Percentiles rank a stretch among this genome's conserved stretches.
These are phyloP conservation scores for Ecdyonurus torrentis DNA, from an alignment of 2,888 invertebrate genomes.

Conservation along the genomic window DNA sequence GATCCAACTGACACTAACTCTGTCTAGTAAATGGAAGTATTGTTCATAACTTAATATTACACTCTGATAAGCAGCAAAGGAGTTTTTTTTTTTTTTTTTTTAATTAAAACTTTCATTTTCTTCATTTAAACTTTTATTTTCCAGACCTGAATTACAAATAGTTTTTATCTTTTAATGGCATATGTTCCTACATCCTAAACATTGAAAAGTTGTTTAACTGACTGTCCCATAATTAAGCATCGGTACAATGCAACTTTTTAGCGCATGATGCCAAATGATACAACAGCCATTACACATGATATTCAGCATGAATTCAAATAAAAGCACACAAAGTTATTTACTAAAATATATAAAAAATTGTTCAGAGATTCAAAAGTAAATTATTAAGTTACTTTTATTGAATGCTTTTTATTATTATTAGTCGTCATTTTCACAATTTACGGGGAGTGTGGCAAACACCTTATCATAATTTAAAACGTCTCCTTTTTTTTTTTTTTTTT, in stretches of 20 bases:
- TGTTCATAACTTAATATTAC: too few relatives aligned
- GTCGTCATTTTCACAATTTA: not conserved
- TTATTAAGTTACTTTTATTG: not conserved
- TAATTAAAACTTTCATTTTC: not conserved
- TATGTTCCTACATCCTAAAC: not conserved
- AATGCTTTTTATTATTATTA: not conserved
- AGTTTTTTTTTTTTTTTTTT: too few relatives aligned
- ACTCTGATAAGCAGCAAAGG: too few relatives aligned
- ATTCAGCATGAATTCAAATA: not conserved
- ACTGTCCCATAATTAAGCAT: not conserved
- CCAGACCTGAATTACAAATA: constrained; percentile 2
- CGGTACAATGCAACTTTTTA: not conserved
- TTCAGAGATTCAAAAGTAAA: not conserved
- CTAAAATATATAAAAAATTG: not conserved
- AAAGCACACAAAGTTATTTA: not conserved
- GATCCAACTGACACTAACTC: too few relatives aligned
- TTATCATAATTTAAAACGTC: too few relatives aligned
- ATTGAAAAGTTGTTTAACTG: not conserved
- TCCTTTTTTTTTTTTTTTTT: not conserved
- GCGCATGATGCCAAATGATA: not conserved
- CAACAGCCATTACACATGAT: not conserved
- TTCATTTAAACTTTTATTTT: not conserved
- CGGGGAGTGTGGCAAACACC: not conserved
- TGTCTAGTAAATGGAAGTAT: too few relatives aligned
- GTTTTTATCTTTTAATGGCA: not conserved